Base-by-base conservation (phyloP, 2,113 vertebrate genomes). In the Corythornis cristatus region DNA sequence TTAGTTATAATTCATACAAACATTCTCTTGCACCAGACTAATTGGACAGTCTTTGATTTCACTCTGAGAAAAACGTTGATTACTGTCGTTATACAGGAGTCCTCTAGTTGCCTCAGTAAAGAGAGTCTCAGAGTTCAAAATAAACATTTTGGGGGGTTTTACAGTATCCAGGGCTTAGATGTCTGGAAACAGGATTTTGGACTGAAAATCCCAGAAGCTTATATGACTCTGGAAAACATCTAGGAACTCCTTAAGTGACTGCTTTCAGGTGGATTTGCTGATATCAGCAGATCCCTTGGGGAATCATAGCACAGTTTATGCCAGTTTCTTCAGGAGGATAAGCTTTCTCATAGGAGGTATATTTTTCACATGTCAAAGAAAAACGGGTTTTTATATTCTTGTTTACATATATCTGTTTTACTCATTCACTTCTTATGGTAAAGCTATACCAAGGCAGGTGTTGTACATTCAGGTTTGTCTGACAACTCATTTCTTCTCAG, bases 1-100 rank as follows among this genome's bases (percentile, higher is more conserved):
- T 93, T 88, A 82, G 54, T 92, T 96, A 82, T 72, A 92, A 93
- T 85, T 89, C 89, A 93, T 61, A 91, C 65, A 91, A 95, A 91
- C 79, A 61, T 40, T 75, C 74, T n/a, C 50, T 88, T 87, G 65
- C 82, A 82, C 75, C 61, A 83, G 56, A 80, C 42, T 94, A 88
- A 83, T 78, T 86, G 53, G 79, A 9, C 42, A 88, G 68, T 42
- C 43, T 93, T 95, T 91, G 68, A 91, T 95, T 89, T 66, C 31
- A 29, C 29, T 85, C 78, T 71, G 89, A 89, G 64, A 87, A 67
- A 89, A 92, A 81, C 53, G 65, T 64, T 86, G 89, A 66, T 88
- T 81, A 50, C 43, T 89, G 43, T 46, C 92, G 57, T 61, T 83
- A 48, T 71, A 65, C 45, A 81, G 61, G 77, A 89, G 45, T 67